These are phyloP conservation scores for Vidua macroura DNA, from an alignment of 2,113 vertebrate species.

Conservation along the genomic window DNA sequence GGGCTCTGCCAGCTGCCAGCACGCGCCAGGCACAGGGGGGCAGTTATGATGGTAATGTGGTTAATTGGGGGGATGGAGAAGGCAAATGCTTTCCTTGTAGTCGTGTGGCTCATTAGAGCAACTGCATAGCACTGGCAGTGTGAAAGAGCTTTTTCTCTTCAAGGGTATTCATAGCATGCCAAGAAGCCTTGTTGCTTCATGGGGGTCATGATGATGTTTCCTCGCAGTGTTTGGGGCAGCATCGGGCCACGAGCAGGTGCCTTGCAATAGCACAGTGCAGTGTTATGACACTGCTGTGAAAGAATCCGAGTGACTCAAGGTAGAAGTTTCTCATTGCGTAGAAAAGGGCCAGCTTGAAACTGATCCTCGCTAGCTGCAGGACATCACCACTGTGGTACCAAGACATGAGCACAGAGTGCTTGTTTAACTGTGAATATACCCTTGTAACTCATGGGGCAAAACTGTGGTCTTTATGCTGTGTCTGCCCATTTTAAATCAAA, in stretches of 20 bases:
- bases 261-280: background rate
- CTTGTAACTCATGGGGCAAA: background rate
- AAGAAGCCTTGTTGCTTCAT: slow-evolving; percentile 3
- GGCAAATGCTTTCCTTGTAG: slow-evolving; percentile 6
- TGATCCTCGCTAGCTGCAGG: background rate
- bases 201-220: background rate
- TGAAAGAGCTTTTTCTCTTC: background rate
- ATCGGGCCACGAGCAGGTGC: background rate
- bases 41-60: background rate
- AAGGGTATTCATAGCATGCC: background rate
- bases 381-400: background rate
- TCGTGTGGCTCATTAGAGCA: background rate
- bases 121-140: background rate
- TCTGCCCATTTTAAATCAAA: background rate
- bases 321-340: background rate
- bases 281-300: background rate
- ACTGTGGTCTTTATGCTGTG: background rate
- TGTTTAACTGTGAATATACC: background rate
- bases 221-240: background rate
- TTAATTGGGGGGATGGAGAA: background rate
- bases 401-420: background rate
- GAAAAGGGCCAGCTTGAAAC: background rate
- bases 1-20: slow-evolving; percentile 26
- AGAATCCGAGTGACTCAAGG: background rate
- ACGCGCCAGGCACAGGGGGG: background rate